Conservation (phyloP, 1,140 invertebrate genomes). For the Delia radicum region DNA sequence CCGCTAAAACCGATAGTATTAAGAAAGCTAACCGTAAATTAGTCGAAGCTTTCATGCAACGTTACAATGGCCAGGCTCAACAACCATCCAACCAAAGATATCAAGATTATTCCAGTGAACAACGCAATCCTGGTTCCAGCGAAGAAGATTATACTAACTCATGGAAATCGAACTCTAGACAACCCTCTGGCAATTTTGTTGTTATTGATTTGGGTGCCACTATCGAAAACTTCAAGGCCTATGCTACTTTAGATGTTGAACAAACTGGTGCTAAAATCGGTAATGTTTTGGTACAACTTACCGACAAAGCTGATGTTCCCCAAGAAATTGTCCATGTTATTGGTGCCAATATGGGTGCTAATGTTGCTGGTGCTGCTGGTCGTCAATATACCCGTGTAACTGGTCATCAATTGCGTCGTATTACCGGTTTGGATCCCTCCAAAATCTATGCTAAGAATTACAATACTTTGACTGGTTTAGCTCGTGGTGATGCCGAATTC, state of each 20-base stretch:
- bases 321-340: constrained; percentile 31
- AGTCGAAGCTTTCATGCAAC: constrained; percentile 42
- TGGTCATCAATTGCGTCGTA: constrained; percentile 55
- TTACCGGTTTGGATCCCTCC: constrained; percentile 70
- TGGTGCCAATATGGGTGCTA: constrained; percentile 38
- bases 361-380: constrained; percentile 57
- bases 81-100: constrained; percentile 30
- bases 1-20: constrained; percentile 31
- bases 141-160: background rate
- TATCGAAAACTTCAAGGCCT: constrained; percentile 3
- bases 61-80: constrained; percentile 36
- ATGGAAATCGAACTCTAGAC: background rate
- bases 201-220: constrained; percentile 26
- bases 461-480: constrained; percentile 57
- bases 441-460: constrained; percentile 63
- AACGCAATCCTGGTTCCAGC: constrained; percentile 29
- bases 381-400: constrained; percentile 61
- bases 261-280: constrained; percentile 31
- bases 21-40: constrained; percentile 42
- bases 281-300: constrained; percentile 22
- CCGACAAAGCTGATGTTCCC: constrained; percentile 13
- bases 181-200: background rate
- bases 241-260: constrained; percentile 45
- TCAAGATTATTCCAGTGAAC: constrained; percentile 20
- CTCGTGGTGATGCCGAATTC: constrained; percentile 58